Evolutionary conservation across 2,888 invertebrate genomes (phyloP).

Genomic region (Phytoseiulus persimilis): DNA sequence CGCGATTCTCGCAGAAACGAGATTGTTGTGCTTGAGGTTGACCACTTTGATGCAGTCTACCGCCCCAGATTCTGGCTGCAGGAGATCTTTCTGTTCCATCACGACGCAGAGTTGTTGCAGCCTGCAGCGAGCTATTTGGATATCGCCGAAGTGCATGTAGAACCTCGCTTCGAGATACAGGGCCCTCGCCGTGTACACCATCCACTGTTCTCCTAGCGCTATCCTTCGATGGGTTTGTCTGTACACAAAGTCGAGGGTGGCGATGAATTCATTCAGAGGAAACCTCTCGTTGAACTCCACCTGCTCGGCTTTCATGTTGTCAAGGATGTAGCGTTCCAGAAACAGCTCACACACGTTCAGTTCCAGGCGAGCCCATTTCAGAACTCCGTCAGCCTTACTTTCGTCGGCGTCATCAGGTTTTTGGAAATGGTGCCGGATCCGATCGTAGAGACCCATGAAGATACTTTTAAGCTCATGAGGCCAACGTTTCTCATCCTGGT

Average conservation of each 20-base stretch:
- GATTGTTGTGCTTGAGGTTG: slow-evolving; percentile 30
- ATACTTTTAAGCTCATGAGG: slow-evolving; percentile 14
- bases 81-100: slow-evolving; percentile 10
- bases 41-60: slow-evolving; percentile 13
- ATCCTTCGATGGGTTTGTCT: slow-evolving; percentile 18
- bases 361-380: slow-evolving; percentile 25
- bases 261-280: slow-evolving; percentile 21
- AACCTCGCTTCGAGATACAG: slow-evolving; percentile 23
- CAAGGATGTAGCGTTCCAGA: slow-evolving; percentile 24
- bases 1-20: slow-evolving; percentile 6
- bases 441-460: slow-evolving; percentile 19
- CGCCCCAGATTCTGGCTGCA: background rate
- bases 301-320: slow-evolving; percentile 18
- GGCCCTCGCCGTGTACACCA: slow-evolving; percentile 5
- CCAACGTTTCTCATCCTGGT: slow-evolving; percentile 10
- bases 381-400: slow-evolving; percentile 6
- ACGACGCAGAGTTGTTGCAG: slow-evolving; percentile 25
- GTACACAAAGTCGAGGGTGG: background rate
- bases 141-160: slow-evolving; percentile 17
- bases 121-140: background rate
- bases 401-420: slow-evolving; percentile 26
- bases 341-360: slow-evolving; percentile 23
- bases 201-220: slow-evolving; percentile 6
- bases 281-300: slow-evolving; percentile 20
- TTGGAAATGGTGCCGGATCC: slow-evolving; percentile 6